Conservation (phyloP, 2,797 vertebrate species). For the Ficedula albicollis region DNA sequence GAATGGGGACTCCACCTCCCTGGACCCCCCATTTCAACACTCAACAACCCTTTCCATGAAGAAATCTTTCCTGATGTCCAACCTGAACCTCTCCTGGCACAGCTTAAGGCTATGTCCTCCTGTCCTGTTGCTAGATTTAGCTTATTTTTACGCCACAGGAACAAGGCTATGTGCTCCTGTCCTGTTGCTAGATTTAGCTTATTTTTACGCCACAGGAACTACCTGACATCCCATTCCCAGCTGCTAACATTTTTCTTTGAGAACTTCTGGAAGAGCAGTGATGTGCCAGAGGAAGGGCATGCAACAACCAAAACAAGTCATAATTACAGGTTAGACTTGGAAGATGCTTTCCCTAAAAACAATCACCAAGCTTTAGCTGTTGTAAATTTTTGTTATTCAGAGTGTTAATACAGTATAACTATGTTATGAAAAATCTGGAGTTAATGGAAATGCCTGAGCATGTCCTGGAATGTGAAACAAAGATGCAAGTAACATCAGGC, state of each 20-base stretch:
- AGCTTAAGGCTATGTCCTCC: not conserved
- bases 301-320: not conserved
- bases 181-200: not conserved
- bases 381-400: not conserved
- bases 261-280: not conserved
- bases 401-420: not conserved
- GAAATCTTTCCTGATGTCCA: not conserved
- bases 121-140: not conserved
- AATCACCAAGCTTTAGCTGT: not conserved
- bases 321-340: fast-evolving
- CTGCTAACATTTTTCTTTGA: not conserved
- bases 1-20: not conserved
- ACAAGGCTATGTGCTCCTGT: too few relatives aligned
- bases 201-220: not conserved
- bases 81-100: not conserved
- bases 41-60: not conserved
- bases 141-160: not conserved
- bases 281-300: not conserved
- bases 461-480: not conserved
- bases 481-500: not conserved
- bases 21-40: not conserved
- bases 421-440: not conserved
- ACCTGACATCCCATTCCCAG: not conserved
- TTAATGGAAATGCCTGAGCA: not conserved
- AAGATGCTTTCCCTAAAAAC: not conserved